Evolutionary conservation across 2,888 invertebrate genomes (phyloP).

Genomic region (Netelia inedita): DNA sequence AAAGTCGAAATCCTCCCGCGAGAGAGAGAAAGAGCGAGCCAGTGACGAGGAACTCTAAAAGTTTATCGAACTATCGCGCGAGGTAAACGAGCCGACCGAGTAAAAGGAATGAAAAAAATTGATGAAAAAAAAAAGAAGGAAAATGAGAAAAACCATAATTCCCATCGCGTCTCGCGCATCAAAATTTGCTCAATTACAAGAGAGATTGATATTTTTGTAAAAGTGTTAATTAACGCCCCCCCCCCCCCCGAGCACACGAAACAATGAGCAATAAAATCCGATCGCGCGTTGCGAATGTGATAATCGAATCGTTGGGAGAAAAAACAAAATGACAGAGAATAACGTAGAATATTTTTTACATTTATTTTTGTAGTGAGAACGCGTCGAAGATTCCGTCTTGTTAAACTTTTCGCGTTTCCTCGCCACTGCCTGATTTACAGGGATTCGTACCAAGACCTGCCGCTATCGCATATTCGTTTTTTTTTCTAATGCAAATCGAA

Average conservation of each 20-base stretch:
- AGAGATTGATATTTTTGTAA: slow-evolving; percentile 69
- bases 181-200: slow-evolving; percentile 57
- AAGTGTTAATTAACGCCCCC: slow-evolving; percentile 38
- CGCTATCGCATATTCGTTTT: slow-evolving; percentile 61
- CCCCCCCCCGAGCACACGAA: slow-evolving; percentile 15
- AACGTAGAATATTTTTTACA: slow-evolving; percentile 71
- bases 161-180: slow-evolving; percentile 34
- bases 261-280: slow-evolving; percentile 34
- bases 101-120: slow-evolving; percentile 26
- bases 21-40: background rate
- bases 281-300: background rate
- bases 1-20: slow-evolving; percentile 47
- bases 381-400: slow-evolving; percentile 52
- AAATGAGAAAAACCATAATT: slow-evolving; percentile 21
- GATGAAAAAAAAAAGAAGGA: slow-evolving; percentile 28
- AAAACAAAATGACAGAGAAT: slow-evolving; percentile 38
- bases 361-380: slow-evolving; percentile 76
- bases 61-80: slow-evolving; percentile 12
- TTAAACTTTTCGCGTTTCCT: slow-evolving; percentile 69
- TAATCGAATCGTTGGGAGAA: slow-evolving; percentile 12
- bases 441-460: slow-evolving; percentile 56
- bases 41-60: slow-evolving; percentile 46
- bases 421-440: slow-evolving; percentile 72
- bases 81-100: slow-evolving; percentile 18
- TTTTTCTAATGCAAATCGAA: slow-evolving; percentile 73